These are phyloP conservation scores for Lacanobia wlatinum DNA, from an alignment of 2,888 invertebrate species.

Conservation along the genomic window DNA sequence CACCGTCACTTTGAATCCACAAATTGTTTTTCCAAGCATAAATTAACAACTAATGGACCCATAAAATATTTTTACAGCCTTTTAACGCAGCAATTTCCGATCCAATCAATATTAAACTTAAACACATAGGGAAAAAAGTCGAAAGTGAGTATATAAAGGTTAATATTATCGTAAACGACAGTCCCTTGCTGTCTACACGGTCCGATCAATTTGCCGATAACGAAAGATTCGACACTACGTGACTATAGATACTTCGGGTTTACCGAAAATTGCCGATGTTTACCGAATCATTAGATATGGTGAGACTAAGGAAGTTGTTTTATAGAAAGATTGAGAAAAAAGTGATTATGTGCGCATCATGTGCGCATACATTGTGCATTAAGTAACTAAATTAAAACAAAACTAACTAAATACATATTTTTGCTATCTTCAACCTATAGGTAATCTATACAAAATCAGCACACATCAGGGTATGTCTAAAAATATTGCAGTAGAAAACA, in stretches of 20 bases:
- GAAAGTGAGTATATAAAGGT: slow-evolving; percentile 47
- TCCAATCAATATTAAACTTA: slow-evolving; percentile 37
- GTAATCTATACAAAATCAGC: too few relatives aligned
- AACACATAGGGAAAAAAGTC: slow-evolving; percentile 20
- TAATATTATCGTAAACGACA: slow-evolving; percentile 43
- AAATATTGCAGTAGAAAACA: too few relatives aligned
- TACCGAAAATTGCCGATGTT: slow-evolving; percentile 42
- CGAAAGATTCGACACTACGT: slow-evolving; percentile 38
- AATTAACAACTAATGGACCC: slow-evolving; percentile 39
- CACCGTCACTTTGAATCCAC: neutral
- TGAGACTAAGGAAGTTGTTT: neutral
- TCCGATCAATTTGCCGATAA: slow-evolving; percentile 67
- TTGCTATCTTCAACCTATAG: too few relatives aligned
- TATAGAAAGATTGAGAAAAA: neutral
- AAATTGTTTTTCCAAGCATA: slow-evolving; percentile 38
- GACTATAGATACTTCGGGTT: slow-evolving; percentile 42
- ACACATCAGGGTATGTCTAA: too few relatives aligned
- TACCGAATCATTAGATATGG: slow-evolving; percentile 13
- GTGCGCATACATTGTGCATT: too few relatives aligned
- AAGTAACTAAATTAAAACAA: too few relatives aligned
- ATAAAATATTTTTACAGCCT: slow-evolving; percentile 36
- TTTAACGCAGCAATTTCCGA: slow-evolving; percentile 33
- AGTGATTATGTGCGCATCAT: too few relatives aligned
- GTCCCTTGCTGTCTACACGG: slow-evolving; percentile 52
- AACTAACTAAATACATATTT: neutral